phyloP scores from a whole-genome alignment of 2,113 vertebrate species.

The Podiceps cristatus region DNA sequence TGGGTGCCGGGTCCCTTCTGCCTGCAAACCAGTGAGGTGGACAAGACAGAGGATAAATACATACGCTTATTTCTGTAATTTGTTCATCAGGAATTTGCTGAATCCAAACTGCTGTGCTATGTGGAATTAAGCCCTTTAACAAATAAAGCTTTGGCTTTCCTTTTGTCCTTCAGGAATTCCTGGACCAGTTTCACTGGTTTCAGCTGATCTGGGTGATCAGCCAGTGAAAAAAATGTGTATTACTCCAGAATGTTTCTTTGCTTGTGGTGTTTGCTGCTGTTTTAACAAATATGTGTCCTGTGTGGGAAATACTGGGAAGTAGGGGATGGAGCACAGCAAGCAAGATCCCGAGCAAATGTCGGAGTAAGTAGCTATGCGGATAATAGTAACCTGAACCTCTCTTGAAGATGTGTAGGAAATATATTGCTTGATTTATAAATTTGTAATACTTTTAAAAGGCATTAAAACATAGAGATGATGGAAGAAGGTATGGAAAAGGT shows the following conservation, averaged over 20 bases:
- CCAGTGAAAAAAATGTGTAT: background rate
- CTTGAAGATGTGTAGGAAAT: background rate
- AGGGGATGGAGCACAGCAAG: background rate
- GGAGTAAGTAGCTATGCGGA: background rate
- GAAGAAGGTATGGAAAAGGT: background rate
- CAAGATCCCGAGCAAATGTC: background rate
- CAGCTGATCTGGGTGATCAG: background rate
- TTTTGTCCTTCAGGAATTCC: background rate
- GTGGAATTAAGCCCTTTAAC: background rate
- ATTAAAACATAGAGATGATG: background rate
- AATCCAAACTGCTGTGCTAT: background rate
- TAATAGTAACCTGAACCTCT: background rate
- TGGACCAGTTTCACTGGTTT: background rate
- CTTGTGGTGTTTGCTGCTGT: background rate
- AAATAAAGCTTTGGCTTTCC: background rate
- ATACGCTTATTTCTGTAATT: background rate
- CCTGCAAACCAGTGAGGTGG: background rate
- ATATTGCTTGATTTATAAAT: background rate
- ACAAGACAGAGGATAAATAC: background rate
- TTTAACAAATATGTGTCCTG: background rate
- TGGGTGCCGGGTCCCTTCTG: background rate
- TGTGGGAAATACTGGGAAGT: background rate
- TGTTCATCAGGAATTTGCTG: background rate
- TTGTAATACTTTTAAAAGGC: background rate
- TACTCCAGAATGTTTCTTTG: background rate